A percentile compares a stretch with the other conserved stretches of the same genome.
These are phyloP conservation scores for Hololepta plana DNA, from an alignment of 2,888 invertebrate genomes.

Conservation along the genomic window DNA sequence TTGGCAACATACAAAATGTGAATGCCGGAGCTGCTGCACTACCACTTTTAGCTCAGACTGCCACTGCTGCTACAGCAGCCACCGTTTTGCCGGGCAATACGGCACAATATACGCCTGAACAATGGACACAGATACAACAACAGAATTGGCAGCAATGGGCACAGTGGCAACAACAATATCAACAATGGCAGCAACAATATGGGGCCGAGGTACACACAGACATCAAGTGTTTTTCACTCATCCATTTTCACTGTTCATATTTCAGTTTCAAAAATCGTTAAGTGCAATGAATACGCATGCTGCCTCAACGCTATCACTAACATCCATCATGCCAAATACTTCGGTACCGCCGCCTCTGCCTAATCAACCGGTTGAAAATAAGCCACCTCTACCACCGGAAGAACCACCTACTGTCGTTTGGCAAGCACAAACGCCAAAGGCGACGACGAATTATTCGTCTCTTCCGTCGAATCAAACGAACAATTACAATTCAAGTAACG, in stretches of 20 bases:
- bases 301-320: conserved; percentile 8
- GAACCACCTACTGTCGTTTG: conserved; percentile 14
- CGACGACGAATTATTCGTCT: conserved; percentile 8
- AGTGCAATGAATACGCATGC: conserved; percentile 18
- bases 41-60: conserved; percentile 15
- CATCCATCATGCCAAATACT: conserved; percentile 18
- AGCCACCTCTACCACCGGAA: conserved; percentile 25
- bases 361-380: conserved; percentile 24
- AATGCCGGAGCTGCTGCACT: conserved; percentile 10
- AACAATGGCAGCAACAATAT: conserved; percentile 58
- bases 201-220: conserved; percentile 44
- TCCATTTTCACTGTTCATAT: conserved; percentile 11
- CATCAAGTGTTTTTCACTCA: neutral
- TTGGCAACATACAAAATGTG: too few relatives aligned
- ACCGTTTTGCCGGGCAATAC: conserved; percentile 14
- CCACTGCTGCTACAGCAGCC: conserved; percentile 9
- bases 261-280: conserved; percentile 35
- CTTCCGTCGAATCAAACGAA: conserved; percentile 19
- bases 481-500: conserved; percentile 29
- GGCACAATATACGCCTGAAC: conserved; percentile 40
- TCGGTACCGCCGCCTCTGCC: conserved; percentile 29
- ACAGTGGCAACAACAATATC: conserved; percentile 62
- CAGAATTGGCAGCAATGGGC: conserved; percentile 59
- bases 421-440: conserved; percentile 5
- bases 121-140: conserved; percentile 50